These are phyloP conservation scores for Dermatophagoides farinae DNA, from an alignment of 1,140 invertebrate genomes.

Conservation along the genomic window DNA sequence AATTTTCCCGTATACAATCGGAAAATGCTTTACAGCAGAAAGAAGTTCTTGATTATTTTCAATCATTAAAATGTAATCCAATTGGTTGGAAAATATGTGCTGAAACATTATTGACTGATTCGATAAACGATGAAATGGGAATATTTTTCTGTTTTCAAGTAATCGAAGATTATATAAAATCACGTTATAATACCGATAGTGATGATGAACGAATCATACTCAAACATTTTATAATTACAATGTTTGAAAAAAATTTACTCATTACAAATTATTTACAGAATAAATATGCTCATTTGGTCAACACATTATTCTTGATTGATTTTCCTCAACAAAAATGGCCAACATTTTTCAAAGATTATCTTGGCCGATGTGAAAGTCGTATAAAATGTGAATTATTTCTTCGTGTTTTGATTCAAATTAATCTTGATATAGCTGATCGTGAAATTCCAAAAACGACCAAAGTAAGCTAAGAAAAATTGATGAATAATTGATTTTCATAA, in stretches of 20 bases:
- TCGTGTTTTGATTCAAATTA: slow-evolving; percentile 32
- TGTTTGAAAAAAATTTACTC: slow-evolving; percentile 8
- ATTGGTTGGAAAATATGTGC: slow-evolving; percentile 33
- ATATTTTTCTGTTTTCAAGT: slow-evolving; percentile 34
- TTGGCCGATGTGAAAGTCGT: slow-evolving; percentile 26
- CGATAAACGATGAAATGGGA: slow-evolving; percentile 25
- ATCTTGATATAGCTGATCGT: slow-evolving; percentile 26
- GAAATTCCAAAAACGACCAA: slow-evolving; percentile 18
- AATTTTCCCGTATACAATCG: too few relatives aligned
- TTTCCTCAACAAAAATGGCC: slow-evolving; percentile 32
- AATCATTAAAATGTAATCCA: slow-evolving; percentile 28
- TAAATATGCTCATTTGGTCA: slow-evolving; percentile 34
- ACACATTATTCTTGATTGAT: slow-evolving; percentile 32
- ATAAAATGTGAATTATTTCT: slow-evolving; percentile 31
- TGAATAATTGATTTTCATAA: background rate
- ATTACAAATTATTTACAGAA: slow-evolving; percentile 26
- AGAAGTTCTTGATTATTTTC: slow-evolving; percentile 31
- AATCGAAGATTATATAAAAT: slow-evolving; percentile 29
- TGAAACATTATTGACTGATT: slow-evolving; percentile 21
- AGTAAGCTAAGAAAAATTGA: background rate
- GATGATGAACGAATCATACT: slow-evolving; percentile 4
- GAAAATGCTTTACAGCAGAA: too few relatives aligned
- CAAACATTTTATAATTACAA: slow-evolving; percentile 8
- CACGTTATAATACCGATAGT: slow-evolving; percentile 15
- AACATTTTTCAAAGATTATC: slow-evolving; percentile 32